Conservation (phyloP, 2,888 invertebrate genomes). For the Pandemis heparana region DNA sequence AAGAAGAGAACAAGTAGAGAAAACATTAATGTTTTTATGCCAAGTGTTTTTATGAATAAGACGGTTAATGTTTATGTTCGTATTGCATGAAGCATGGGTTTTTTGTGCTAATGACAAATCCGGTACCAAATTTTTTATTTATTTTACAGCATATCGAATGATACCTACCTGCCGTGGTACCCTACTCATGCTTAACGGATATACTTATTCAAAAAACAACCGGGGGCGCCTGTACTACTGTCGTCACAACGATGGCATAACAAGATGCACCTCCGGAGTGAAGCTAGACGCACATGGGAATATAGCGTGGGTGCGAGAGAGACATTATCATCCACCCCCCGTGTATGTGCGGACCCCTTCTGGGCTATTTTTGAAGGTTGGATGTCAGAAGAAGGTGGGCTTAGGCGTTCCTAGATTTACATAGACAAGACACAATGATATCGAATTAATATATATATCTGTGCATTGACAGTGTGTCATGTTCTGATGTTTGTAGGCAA, state of each 20-base stretch:
- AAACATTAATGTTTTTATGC: no score
- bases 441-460: no score
- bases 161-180: conserved; percentile 37
- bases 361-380: conserved; percentile 34
- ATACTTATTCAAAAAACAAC: conserved; percentile 37
- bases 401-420: neutral
- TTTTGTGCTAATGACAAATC: neutral
- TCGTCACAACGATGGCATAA: conserved; percentile 27
- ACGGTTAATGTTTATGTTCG: neutral
- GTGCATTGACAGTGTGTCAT: neutral
- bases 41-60: neutral
- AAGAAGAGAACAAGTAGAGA: no score
- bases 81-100: neutral
- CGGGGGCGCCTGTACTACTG: conserved; percentile 26
- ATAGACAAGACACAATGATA: no score
- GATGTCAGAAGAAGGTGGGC: conserved; percentile 19
- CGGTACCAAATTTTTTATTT: neutral
- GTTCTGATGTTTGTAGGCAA: neutral
- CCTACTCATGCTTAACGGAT: conserved; percentile 40
- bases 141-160: conserved; percentile 36
- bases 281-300: conserved; percentile 31
- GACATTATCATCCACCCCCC: conserved; percentile 41
- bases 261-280: conserved; percentile 36
- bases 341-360: conserved; percentile 34
- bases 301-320: conserved; percentile 29